These are phyloP conservation scores for Lumbricus terrestris DNA, from an alignment of 2,888 invertebrate species.

Conservation along the genomic window DNA sequence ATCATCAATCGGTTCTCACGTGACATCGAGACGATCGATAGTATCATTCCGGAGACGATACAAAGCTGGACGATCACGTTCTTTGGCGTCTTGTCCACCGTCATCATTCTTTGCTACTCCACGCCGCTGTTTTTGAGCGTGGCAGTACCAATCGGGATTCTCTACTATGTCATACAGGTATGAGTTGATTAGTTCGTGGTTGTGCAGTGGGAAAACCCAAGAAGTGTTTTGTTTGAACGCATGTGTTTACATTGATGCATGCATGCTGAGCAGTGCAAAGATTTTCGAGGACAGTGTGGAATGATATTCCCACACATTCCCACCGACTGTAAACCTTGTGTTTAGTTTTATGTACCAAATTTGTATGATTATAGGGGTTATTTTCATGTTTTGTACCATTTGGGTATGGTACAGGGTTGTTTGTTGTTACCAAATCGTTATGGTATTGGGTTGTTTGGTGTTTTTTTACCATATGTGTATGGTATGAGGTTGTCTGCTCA, in stretches of 20 bases:
- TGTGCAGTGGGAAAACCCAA: no score
- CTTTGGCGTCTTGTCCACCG: constrained; percentile 43
- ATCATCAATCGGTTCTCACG: constrained; percentile 51
- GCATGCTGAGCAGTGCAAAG: no score
- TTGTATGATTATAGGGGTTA: background rate
- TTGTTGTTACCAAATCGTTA: no score
- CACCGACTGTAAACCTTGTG: no score
- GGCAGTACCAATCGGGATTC: constrained; percentile 46
- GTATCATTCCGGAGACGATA: constrained; percentile 38
- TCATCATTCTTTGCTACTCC: constrained; percentile 47
- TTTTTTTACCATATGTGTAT: no score
- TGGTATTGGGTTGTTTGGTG: background rate
- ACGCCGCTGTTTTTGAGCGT: constrained; percentile 48
- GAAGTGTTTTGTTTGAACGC: no score
- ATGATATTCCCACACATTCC: no score
- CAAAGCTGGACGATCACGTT: constrained; percentile 43
- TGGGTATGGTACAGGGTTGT: background rate
- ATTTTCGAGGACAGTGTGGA: no score
- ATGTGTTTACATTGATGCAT: no score
- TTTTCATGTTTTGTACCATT: background rate
- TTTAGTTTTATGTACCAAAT: no score
- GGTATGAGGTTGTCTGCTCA: no score
- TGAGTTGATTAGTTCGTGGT: no score
- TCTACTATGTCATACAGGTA: constrained; percentile 55
- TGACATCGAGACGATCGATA: constrained; percentile 49